phyloP scores from a whole-genome alignment of 2,888 invertebrate species.

The Carterocephalus palaemon region DNA sequence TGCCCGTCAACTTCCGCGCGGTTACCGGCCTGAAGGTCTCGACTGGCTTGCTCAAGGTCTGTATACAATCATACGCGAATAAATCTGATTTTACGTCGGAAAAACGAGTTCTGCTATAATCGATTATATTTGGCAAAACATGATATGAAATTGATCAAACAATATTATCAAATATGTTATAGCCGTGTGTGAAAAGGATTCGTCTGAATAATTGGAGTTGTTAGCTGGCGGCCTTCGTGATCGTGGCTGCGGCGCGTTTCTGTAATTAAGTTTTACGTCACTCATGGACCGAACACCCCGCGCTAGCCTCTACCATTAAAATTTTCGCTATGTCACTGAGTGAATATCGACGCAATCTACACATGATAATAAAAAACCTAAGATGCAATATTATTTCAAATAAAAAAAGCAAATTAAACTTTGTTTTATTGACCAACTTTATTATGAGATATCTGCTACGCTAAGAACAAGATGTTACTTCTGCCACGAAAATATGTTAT shows the following conservation, averaged over 20 bases:
- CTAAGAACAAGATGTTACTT: not conserved
- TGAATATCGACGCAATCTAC: constrained; percentile 36
- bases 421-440: not conserved
- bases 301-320: constrained; percentile 67
- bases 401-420: constrained; percentile 1
- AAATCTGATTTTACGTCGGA: constrained; percentile 68
- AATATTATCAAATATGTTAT: constrained; percentile 58
- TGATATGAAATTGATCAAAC: constrained; percentile 54
- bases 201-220: constrained; percentile 69
- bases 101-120: constrained; percentile 61
- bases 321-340: constrained; percentile 63
- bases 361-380: constrained; percentile 13
- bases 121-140: constrained; percentile 52
- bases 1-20: constrained; percentile 75
- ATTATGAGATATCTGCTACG: too few relatives aligned
- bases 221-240: constrained; percentile 67
- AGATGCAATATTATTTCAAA: constrained; percentile 9
- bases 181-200: constrained; percentile 54
- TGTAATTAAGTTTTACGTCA: constrained; percentile 78
- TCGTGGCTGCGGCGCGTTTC: constrained; percentile 63
- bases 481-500: not conserved
- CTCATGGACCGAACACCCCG: constrained; percentile 68
- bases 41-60: constrained; percentile 73
- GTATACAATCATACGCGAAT: constrained; percentile 75
- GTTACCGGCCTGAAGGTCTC: constrained; percentile 77